These are phyloP conservation scores for Caracal caracal DNA, from an alignment of 2,113 vertebrate genomes.

Conservation along the genomic window DNA sequence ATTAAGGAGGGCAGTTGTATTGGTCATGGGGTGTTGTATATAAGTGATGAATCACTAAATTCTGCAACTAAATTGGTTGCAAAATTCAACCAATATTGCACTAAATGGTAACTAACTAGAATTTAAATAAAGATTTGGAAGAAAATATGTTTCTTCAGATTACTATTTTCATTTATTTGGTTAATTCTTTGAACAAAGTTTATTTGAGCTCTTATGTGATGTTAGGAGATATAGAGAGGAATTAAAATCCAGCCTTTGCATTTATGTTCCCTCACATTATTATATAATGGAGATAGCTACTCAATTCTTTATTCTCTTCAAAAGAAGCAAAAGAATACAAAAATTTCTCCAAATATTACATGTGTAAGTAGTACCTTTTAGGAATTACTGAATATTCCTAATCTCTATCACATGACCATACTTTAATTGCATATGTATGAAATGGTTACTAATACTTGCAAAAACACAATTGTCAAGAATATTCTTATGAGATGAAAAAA, in stretches of 20 bases:
- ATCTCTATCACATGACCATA: neutral
- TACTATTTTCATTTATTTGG: neutral
- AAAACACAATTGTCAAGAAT: too few species aligned
- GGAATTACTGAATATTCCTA: neutral
- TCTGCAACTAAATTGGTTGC: too few species aligned
- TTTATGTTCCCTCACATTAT: neutral
- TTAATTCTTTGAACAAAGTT: constrained; percentile 8
- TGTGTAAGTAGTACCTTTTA: neutral
- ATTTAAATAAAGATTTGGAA: too few species aligned
- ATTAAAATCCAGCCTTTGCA: neutral
- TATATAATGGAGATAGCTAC: neutral
- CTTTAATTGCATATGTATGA: neutral
- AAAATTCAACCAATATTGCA: too few species aligned
- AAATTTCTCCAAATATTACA: neutral
- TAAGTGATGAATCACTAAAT: too few species aligned
- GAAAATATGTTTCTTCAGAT: neutral
- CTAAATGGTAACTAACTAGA: too few species aligned
- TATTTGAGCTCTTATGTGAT: neutral
- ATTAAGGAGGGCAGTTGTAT: too few species aligned
- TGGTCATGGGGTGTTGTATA: too few species aligned
- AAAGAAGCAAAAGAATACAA: neutral
- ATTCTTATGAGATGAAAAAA: constrained; percentile 1
- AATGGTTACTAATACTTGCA: too few species aligned
- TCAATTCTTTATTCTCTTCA: neutral
- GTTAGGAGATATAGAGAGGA: neutral